Evolutionary conservation across 2,888 invertebrate species (phyloP).

Genomic region (Desoria tigrina): DNA sequence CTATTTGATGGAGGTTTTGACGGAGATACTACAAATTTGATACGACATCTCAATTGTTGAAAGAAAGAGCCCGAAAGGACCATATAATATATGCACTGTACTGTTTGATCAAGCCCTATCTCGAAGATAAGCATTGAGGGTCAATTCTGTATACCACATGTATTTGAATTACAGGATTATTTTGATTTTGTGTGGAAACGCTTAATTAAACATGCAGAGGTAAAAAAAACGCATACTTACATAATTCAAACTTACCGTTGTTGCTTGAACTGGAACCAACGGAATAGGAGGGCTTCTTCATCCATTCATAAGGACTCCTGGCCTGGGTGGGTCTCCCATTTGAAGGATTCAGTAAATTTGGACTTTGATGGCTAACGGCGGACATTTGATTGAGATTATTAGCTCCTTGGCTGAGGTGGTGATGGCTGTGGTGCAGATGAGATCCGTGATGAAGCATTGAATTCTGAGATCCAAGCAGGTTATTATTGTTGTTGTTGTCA

Average conservation of each 20-base stretch:
- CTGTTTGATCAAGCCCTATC: too few relatives aligned
- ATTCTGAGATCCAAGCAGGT: slow-evolving; percentile 9
- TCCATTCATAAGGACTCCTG: slow-evolving; percentile 86
- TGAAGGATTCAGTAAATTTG: slow-evolving; percentile 21
- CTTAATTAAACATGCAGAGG: not conserved
- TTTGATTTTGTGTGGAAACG: too few relatives aligned
- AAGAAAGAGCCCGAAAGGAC: too few relatives aligned
- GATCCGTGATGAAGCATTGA: slow-evolving; percentile 27
- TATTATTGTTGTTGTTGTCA: slow-evolving; percentile 26
- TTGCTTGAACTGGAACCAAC: slow-evolving; percentile 35
- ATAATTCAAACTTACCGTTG: slow-evolving; percentile 38
- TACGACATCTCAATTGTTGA: too few relatives aligned
- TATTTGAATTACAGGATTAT: too few relatives aligned
- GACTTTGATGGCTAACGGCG: slow-evolving; percentile 28
- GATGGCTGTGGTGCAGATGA: slow-evolving; percentile 17
- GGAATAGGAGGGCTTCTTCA: slow-evolving; percentile 79
- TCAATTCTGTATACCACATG: too few relatives aligned
- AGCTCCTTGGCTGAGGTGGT: slow-evolving; percentile 21
- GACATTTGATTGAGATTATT: slow-evolving; percentile 43
- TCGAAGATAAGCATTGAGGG: too few relatives aligned
- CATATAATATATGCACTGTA: too few relatives aligned
- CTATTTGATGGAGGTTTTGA: too few relatives aligned
- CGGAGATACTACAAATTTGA: too few relatives aligned
- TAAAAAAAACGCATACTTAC: slow-evolving; percentile 9
- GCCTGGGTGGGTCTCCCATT: slow-evolving; percentile 67